A percentile compares a stretch with the other conserved stretches of the same genome.
Evolutionary conservation across 2,888 invertebrate species (phyloP).

Genomic region (Andrena fulva): DNA sequence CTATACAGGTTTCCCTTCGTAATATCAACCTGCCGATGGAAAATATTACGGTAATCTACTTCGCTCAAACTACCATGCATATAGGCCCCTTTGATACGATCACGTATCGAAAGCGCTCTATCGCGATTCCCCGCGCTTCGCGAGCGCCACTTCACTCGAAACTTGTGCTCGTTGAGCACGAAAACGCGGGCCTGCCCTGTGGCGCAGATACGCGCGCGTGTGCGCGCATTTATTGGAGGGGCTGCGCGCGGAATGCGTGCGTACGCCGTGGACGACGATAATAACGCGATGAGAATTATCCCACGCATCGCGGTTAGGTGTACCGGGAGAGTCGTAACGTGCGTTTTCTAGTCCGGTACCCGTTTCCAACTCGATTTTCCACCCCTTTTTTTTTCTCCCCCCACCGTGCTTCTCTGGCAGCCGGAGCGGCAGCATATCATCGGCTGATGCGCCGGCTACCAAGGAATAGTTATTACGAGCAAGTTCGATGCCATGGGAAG

Average conservation of each 20-base stretch:
- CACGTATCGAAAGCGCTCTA: background rate
- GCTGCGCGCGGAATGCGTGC: conserved; percentile 68
- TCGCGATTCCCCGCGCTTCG: background rate
- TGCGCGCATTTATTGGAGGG: conserved; percentile 45
- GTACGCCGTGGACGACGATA: conserved; percentile 68
- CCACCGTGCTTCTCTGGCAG: background rate
- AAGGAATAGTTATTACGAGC: conserved; percentile 61
- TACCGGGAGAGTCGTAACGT: conserved; percentile 35
- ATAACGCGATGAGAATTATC: conserved; percentile 84
- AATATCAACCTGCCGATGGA: too few species aligned
- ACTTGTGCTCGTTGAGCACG: background rate
- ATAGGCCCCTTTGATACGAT: too few species aligned
- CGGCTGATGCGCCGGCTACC: conserved; percentile 22
- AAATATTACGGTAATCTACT: too few species aligned
- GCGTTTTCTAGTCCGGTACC: conserved; percentile 63
- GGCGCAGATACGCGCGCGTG: background rate
- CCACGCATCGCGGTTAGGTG: conserved; percentile 77
- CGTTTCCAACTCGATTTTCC: conserved; percentile 60
- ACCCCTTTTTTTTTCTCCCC: conserved; percentile 19
- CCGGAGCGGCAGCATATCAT: background rate
- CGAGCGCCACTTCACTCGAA: background rate
- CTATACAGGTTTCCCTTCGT: too few species aligned
- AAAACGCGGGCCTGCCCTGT: conserved; percentile 16
- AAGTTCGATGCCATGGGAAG: conserved; percentile 60
- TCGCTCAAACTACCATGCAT: too few species aligned